Base-by-base conservation (phyloP, 2,797 vertebrate species). In the Parauchenoglanis punctatus region DNA sequence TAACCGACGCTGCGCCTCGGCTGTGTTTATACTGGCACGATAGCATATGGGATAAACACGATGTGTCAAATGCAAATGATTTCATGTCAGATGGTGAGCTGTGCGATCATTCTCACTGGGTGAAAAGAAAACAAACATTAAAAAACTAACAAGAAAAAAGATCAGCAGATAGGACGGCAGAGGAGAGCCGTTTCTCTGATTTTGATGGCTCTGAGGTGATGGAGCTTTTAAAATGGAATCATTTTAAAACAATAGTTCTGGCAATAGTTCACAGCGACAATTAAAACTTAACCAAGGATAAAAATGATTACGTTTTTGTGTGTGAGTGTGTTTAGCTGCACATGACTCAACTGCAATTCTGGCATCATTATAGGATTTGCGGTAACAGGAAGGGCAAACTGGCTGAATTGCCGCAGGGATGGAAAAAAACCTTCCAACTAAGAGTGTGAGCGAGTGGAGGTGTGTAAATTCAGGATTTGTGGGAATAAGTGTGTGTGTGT, bases 51-150 rank as follows among this genome's bases (percentile, higher is more conserved):
- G 90, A 92, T 61, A n/a, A 77, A 90, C 90, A 92, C 92, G 88
- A 94, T 92, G 92, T 91, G 92, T 92, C 67, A 49, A 84, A 96
- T 96, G 95, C 95, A 96, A 96, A 96, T 94, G 81, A 94, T 92
- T 93, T 93, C 90, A 90, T 90, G 35, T 77, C 88, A 91, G 89
- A 80, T 87, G 84, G 78, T 58, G 86, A 56, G n/a, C 31, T 44
- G n/a, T 81, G 70, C 72, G 31, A 87, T 83, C 80, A 25, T 58
- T 52, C 28, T 46, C 70, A 56, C 67, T 3, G 28, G 58, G 52
- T 17, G 2, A 83, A 35, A 83, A 87, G 12, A 77, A 56, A 84
- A 58, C 58, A 68, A 68, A 73, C 31, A 63, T 28, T 75, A 78
- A 85, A 73, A 78, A 82, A 67, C 81, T 82, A 83, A 52, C 35